These are phyloP conservation scores for Mormyrus iriodes DNA, from an alignment of 2,113 vertebrate species.

Conservation along the genomic window DNA sequence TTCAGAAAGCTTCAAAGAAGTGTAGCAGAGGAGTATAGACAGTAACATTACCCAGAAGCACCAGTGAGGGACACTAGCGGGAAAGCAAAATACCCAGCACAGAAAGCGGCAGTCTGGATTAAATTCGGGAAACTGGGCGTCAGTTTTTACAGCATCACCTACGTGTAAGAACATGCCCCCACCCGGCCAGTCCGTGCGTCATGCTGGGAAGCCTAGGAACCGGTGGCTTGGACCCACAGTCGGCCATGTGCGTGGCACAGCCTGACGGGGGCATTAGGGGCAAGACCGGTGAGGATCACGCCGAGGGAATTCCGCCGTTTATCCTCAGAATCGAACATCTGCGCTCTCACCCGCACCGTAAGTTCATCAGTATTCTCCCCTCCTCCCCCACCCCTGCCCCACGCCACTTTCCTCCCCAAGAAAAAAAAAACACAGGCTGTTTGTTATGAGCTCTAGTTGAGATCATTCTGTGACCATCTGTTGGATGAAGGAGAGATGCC, in stretches of 20 bases:
- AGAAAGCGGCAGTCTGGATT: background rate
- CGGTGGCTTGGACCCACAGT: no score
- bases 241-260: background rate
- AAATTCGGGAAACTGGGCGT: background rate
- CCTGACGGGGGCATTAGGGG: background rate
- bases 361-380: slow-evolving; percentile 38
- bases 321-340: slow-evolving; percentile 22
- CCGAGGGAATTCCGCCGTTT: background rate
- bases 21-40: background rate
- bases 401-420: background rate
- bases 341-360: slow-evolving; percentile 42
- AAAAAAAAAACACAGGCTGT: background rate
- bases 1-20: background rate
- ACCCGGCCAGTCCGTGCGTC: background rate
- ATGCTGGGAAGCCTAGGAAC: background rate
- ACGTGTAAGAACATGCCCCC: background rate
- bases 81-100: background rate
- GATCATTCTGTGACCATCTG: slow-evolving; percentile 49
- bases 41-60: background rate
- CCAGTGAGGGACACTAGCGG: background rate
- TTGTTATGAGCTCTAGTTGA: background rate
- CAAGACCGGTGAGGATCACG: background rate
- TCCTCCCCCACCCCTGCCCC: background rate
- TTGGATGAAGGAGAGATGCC: slow-evolving; percentile 31
- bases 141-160: background rate